phyloP scores from a whole-genome alignment of 2,888 invertebrate species.

The Drosophila formosana region DNA sequence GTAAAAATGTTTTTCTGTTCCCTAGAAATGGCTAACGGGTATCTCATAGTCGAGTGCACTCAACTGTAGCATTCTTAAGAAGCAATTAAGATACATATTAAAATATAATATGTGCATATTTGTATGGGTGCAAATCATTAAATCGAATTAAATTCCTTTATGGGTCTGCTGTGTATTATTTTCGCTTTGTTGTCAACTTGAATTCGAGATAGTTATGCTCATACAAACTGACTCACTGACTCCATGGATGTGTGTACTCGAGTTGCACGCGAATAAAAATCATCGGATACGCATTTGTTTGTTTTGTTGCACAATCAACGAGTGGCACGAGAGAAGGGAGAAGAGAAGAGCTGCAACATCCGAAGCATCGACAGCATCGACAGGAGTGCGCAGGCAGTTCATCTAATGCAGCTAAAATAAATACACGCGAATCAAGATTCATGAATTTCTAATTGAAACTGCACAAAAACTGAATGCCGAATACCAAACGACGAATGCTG shows the following conservation, averaged over 20 bases:
- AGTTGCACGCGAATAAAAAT: not conserved
- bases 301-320: slow-evolving; percentile 6
- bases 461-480: slow-evolving; percentile 37
- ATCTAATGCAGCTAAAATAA: slow-evolving; percentile 32
- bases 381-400: not conserved
- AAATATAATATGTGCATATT: no score
- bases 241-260: not conserved
- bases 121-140: no score
- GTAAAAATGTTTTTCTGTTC: no score
- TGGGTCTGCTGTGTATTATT: no score
- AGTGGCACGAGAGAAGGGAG: no score
- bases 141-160: no score
- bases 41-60: no score
- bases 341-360: not conserved
- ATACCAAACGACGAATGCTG: slow-evolving; percentile 6
- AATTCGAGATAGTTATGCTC: not conserved
- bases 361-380: not conserved
- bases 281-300: not conserved
- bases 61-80: no score
- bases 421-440: slow-evolving; percentile 40
- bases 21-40: no score
- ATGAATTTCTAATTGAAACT: slow-evolving; percentile 64
- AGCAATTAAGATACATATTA: no score
- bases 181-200: not conserved
- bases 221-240: not conserved